Conservation (phyloP, 2,113 vertebrate genomes). For the Dromaius novaehollandiae region DNA sequence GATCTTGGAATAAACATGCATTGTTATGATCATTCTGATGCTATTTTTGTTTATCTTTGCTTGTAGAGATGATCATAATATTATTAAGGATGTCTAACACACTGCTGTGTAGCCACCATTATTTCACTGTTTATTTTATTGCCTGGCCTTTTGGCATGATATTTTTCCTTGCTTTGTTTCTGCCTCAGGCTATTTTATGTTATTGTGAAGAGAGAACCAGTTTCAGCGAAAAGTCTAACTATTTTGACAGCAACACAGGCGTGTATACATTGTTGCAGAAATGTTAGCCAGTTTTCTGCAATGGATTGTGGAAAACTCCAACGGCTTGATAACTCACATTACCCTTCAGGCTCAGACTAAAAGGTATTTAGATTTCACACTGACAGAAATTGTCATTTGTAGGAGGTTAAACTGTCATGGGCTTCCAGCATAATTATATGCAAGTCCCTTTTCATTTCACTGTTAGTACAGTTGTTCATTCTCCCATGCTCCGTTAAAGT, state of each 20-base stretch:
- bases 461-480: neutral
- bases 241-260: neutral
- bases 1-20: neutral
- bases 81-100: neutral
- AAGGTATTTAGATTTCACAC: neutral
- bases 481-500: neutral
- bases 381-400: neutral
- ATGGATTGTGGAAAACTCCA: neutral
- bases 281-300: neutral
- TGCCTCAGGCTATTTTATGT: neutral
- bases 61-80: neutral
- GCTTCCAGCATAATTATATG: neutral
- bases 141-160: rapidly evolving
- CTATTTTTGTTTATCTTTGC: neutral
- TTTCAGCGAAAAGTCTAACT: neutral
- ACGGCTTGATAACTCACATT: neutral
- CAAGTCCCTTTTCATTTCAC: neutral
- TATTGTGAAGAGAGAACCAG: neutral
- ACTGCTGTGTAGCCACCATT: neutral
- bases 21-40: neutral
- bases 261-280: neutral
- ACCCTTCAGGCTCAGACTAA: neutral
- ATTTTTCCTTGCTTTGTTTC: neutral
- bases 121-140: neutral
- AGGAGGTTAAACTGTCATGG: neutral